Evolutionary conservation across 1,140 invertebrate species (phyloP).

Genomic region (Drosophila rufa): DNA sequence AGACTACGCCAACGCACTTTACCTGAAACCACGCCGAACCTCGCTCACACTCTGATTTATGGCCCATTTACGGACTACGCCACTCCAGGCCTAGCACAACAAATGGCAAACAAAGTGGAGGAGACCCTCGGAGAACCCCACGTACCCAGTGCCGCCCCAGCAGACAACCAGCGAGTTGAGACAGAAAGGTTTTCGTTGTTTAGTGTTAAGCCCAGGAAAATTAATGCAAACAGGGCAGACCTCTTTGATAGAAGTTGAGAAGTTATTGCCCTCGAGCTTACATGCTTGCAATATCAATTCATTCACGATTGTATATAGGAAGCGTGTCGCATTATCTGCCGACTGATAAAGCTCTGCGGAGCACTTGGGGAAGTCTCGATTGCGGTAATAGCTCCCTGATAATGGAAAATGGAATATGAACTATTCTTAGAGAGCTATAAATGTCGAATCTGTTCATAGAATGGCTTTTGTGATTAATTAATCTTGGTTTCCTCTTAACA

Average conservation of each 20-base stretch:
- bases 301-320: conserved; percentile 30
- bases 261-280: conserved; percentile 52
- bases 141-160: conserved; percentile 2
- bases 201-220: conserved; percentile 19
- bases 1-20: conserved; percentile 51
- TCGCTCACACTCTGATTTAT: conserved; percentile 50
- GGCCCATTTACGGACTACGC: conserved; percentile 27
- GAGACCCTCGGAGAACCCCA: conserved; percentile 7
- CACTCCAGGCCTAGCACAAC: conserved; percentile 60
- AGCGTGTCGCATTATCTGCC: conserved; percentile 20
- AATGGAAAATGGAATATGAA: not conserved
- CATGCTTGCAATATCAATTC: conserved; percentile 29
- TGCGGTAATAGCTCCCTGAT: conserved; percentile 37
- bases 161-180: conserved; percentile 14
- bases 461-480: not conserved
- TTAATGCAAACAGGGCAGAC: conserved; percentile 23
- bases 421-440: no score
- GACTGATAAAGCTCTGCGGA: conserved; percentile 21
- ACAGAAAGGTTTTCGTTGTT: conserved; percentile 64
- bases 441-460: not conserved
- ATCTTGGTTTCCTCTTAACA: not conserved
- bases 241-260: conserved; percentile 9
- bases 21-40: conserved; percentile 12
- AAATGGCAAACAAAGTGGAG: conserved; percentile 42
- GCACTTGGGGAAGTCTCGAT: conserved; percentile 1